These are phyloP conservation scores for Musca vetustissima DNA, from an alignment of 1,140 invertebrate genomes.

Conservation along the genomic window DNA sequence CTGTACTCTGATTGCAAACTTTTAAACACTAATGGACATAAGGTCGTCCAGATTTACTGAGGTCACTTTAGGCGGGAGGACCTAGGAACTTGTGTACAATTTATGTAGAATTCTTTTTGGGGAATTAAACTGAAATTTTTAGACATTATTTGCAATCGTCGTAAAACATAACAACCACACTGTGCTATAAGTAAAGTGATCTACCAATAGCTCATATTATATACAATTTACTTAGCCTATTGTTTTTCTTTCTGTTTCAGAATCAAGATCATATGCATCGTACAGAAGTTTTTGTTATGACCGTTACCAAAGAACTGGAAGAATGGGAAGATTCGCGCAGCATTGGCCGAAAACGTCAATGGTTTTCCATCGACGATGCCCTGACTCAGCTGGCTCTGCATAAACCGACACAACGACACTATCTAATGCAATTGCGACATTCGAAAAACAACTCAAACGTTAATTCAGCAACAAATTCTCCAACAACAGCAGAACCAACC, in stretches of 20 bases:
- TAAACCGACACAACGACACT: slow-evolving; percentile 87
- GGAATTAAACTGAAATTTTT: no score
- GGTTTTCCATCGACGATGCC: slow-evolving; percentile 89
- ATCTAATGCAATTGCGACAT: slow-evolving; percentile 70
- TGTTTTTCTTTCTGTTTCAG: slow-evolving; percentile 59
- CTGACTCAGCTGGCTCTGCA: slow-evolving; percentile 80
- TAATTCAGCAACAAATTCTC: slow-evolving; percentile 41
- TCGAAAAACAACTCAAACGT: slow-evolving; percentile 57
- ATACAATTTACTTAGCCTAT: not conserved
- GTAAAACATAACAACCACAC: no score
- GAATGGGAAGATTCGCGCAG: slow-evolving; percentile 92
- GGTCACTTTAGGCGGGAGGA: no score
- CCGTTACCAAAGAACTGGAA: slow-evolving; percentile 85
- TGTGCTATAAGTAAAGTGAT: no score
- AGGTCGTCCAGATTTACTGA: no score
- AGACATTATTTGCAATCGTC: no score
- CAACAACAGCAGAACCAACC: slow-evolving; percentile 47
- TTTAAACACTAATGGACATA: no score
- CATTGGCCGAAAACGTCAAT: slow-evolving; percentile 86
- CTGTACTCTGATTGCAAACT: no score
- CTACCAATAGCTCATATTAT: not conserved
- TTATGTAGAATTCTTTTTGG: no score
- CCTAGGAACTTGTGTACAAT: no score
- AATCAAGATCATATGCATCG: slow-evolving; percentile 89
- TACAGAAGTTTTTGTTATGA: slow-evolving; percentile 90